Evolutionary conservation across 35 echinoderm and acorn worm genomes (phyloP), one percentile per base, ranked within the genome.

Genomic region (Patiria miniata): DNA sequence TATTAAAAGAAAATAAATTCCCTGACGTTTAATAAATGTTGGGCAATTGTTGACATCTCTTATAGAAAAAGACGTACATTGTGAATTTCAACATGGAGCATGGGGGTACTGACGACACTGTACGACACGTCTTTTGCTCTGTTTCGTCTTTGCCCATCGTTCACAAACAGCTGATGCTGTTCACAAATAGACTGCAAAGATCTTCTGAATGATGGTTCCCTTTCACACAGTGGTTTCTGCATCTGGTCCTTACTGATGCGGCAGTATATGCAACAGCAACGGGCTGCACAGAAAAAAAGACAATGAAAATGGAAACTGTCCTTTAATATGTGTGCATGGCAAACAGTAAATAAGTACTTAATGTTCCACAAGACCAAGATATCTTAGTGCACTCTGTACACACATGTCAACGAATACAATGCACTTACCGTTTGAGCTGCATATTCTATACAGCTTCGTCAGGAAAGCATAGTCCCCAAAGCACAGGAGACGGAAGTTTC

Each of bases 391-490:
- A 28, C 21, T 68, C 8, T 8, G 8, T 28, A 28, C 7, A 28
- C 21, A 68, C 22, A 32, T 21, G n/a, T 8, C n/a, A 68, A 68
- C 26, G 61, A 33, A 22, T 33, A 68, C 16, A 68, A 22, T 68
- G 33, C 33, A 86, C 83, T 1, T 86, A 86, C 83, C 39, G 30
- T 76, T 86, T 37, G 83, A 65, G 36, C 83, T 65, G 47, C 59
- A 68, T 15, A 86, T 39, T 39, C 83, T 58, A 42, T 86, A 86
- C 37, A 86, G 33, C 28, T 39, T 65, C 2, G 57, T 69, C 5
- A 86, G 83, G 23, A 40, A 86, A 0, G 59, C 83, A 76, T 73
- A 86, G 30, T 76, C 83, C 2, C 83, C 83, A 52, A 86, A 86
- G 37, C 61, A 21, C 26, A 86, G 68, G 19, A 86, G 26, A 40